A percentile compares a stretch with the other conserved stretches of the same genome.
Evolutionary conservation across 2,797 vertebrate genomes (phyloP).

Genomic region (Megaceryle alcyon): DNA sequence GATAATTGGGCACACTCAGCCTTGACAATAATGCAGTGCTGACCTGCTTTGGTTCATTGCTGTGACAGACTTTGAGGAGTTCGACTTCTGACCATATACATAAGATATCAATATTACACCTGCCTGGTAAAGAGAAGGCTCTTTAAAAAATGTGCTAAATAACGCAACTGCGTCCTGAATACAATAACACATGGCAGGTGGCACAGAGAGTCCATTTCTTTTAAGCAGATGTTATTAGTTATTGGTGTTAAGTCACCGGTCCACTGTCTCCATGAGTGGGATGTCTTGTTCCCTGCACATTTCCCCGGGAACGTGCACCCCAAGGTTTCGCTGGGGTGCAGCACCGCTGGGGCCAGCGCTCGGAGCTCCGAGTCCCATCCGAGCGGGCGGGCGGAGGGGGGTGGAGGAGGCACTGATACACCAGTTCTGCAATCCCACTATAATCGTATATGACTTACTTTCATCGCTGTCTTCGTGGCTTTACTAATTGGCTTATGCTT

Average conservation of each 20-base stretch:
- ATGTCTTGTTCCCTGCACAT: not conserved
- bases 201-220: not conserved
- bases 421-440: not conserved
- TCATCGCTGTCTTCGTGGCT: not conserved
- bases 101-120: not conserved
- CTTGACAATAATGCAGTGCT: no score
- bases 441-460: not conserved
- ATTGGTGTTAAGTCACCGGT: not conserved
- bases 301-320: not conserved
- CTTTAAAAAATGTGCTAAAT: not conserved
- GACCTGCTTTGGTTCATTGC: no score
- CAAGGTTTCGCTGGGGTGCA: accelerated
- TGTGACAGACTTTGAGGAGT: not conserved
- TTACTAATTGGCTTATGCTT: not conserved
- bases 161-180: not conserved
- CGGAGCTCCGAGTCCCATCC: not conserved
- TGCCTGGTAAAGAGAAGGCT: not conserved
- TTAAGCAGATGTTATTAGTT: not conserved
- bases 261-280: not conserved
- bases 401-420: not conserved
- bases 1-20: no score
- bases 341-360: not conserved
- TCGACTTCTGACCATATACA: not conserved
- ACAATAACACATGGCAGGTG: accelerated
- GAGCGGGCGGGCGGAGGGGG: accelerated